These are phyloP conservation scores for Rallus crepitans DNA, from an alignment of 2,797 vertebrate species.

Conservation along the genomic window DNA sequence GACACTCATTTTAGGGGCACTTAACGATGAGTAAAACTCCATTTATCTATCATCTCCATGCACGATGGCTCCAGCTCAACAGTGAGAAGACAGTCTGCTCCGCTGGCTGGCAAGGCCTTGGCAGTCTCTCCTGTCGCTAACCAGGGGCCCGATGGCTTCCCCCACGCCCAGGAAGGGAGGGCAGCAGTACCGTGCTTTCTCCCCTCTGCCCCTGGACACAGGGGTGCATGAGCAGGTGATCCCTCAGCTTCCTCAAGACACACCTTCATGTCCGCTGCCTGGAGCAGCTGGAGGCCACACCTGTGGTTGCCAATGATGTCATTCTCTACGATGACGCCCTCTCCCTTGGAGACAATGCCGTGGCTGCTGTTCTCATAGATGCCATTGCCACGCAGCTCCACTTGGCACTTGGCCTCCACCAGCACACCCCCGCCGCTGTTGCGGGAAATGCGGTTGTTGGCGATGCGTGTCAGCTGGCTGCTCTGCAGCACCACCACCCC, in stretches of 20 bases:
- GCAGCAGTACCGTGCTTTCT: neutral
- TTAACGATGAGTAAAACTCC: neutral
- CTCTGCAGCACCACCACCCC: slow-evolving; percentile 90
- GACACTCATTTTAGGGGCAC: neutral
- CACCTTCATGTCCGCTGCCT: slow-evolving; percentile 88
- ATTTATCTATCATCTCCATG: neutral
- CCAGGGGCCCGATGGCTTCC: neutral
- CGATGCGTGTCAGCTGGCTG: slow-evolving; percentile 85
- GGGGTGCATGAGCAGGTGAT: fast-evolving
- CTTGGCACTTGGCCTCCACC: slow-evolving; percentile 86
- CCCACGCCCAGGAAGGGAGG: neutral
- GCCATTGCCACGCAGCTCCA: slow-evolving; percentile 90
- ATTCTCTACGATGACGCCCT: slow-evolving; percentile 87
- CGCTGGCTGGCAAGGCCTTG: neutral
- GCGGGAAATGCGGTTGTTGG: slow-evolving; percentile 88
- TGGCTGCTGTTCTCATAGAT: slow-evolving; percentile 90
- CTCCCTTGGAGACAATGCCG: slow-evolving; percentile 85
- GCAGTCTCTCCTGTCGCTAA: neutral
- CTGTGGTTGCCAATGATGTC: slow-evolving; percentile 88
- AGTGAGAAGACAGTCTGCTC: neutral
- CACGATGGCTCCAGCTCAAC: neutral
- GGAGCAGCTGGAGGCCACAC: slow-evolving; percentile 86
- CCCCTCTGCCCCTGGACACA: fast-evolving
- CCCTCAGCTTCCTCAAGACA: neutral
- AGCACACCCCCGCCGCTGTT: slow-evolving; percentile 86